A percentile compares a stretch with the other conserved stretches of the same genome.
These are phyloP conservation scores for Orientallactaga sibirica DNA, from an alignment of 2,797 vertebrate genomes.

Conservation along the genomic window DNA sequence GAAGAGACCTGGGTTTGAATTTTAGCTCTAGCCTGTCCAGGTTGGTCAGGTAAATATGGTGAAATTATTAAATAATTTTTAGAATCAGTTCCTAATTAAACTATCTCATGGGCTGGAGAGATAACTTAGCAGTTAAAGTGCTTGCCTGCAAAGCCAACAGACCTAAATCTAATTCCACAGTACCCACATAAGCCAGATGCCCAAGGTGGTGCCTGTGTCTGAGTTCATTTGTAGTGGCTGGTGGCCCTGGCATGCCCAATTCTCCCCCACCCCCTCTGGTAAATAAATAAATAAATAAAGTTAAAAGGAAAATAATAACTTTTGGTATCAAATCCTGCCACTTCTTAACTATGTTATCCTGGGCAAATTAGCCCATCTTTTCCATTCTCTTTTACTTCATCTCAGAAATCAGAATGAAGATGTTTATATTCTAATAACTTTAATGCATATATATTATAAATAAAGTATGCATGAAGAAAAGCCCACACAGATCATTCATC, in stretches of 20 bases:
- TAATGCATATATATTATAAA: not conserved
- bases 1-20: not conserved
- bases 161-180: too few species aligned
- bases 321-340: not conserved
- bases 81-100: slow-evolving; percentile 45
- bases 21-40: not conserved
- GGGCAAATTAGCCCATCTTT: not conserved
- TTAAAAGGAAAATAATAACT: not conserved
- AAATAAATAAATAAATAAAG: too few species aligned
- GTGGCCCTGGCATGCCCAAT: too few species aligned
- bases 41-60: not conserved
- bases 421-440: not conserved
- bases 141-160: too few species aligned
- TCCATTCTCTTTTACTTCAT: not conserved
- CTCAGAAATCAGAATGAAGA: not conserved
- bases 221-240: too few species aligned
- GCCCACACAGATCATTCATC: not conserved
- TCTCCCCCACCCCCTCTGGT: too few species aligned
- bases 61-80: not conserved
- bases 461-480: not conserved
- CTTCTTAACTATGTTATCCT: not conserved
- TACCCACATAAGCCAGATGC: too few species aligned
- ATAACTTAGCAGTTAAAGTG: too few species aligned
- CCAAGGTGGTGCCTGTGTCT: too few species aligned
- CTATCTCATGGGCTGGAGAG: not conserved